Evolutionary conservation across 2,888 invertebrate genomes (phyloP).

Genomic region (Encarsia formosa): DNA sequence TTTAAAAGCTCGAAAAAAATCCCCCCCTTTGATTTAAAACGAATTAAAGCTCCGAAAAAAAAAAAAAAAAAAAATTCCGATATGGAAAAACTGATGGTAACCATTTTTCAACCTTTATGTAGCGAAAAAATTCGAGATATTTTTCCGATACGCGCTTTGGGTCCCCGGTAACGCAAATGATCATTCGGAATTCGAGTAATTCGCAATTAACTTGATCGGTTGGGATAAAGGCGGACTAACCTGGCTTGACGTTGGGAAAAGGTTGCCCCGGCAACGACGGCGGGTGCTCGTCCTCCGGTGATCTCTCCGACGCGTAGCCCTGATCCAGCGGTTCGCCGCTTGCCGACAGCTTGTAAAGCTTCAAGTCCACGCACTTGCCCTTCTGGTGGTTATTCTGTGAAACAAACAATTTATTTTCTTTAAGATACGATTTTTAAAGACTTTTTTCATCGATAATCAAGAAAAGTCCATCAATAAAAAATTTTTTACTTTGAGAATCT

Average conservation of each 20-base stretch:
- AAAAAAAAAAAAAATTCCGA: too few species aligned
- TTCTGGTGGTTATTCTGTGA: background rate
- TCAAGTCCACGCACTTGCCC: constrained; percentile 36
- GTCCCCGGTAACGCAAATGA: constrained; percentile 4
- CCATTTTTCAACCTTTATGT: background rate
- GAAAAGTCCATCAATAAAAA: too few species aligned
- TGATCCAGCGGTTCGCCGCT: constrained; percentile 57
- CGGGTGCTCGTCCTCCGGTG: constrained; percentile 73
- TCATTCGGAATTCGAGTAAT: constrained; percentile 8
- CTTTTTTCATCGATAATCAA: too few species aligned
- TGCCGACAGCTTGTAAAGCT: constrained; percentile 39
- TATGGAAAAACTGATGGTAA: too few species aligned
- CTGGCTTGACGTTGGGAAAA: constrained; percentile 68
- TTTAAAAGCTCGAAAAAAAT: too few species aligned
- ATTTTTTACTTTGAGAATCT: too few species aligned
- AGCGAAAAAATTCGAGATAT: background rate
- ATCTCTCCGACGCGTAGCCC: constrained; percentile 72
- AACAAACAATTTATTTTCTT: too few species aligned
- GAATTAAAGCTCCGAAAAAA: too few species aligned
- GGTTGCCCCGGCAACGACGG: constrained; percentile 60
- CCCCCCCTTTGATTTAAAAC: too few species aligned
- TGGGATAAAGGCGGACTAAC: too few species aligned
- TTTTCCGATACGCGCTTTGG: too few species aligned
- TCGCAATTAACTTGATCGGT: background rate
- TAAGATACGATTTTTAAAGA: too few species aligned